Base-by-base conservation (phyloP, 2,797 vertebrate genomes). In the Parambassis ranga region DNA sequence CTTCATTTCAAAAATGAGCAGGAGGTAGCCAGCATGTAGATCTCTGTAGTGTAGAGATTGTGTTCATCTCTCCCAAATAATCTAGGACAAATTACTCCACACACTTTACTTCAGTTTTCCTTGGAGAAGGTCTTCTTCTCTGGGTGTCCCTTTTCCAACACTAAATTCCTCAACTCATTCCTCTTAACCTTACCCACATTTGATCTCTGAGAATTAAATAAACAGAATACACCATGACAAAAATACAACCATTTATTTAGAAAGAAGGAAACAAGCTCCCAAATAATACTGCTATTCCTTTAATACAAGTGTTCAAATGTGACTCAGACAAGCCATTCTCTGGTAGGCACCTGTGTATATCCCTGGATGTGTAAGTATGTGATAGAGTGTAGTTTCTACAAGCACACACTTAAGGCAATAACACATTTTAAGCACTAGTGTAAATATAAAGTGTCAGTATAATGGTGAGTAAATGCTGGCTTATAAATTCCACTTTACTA, bases 171-270 rank as follows among this genome's bases (percentile, higher is more conserved):
- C n/a, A n/a, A n/a, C n/a, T n/a, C n/a, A n/a, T n/a, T n/a, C n/a
- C n/a, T 3, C 20, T 20, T 20, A 32, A 1, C 2, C 14, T 14
- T 32, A 7, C 5, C 13, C 13, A 32, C 3, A n/a, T 4, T 14
- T 41, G 14, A 31, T 10, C 9, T 27, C 16, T 11, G 36, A 49
- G 1, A 70, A 60, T 20, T 14, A 70, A 8, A 75, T 27, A 48
- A 27, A 22, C 32, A 50, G 13, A 44, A 26, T 28, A 3, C 18
- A 31, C 77, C 50, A 55, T 78, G 77, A 69, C 74, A 86, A 90
- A 90, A 91, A 87, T 89, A 90, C 84, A 88, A 82, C 67, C 50
- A 79, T 91, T 90, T 91, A 92, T 90, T 91, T 53, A 71, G 61
- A 83, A 83, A 79, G 75, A 65, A 75, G 47, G 37, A 23, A 64